phyloP scores from a whole-genome alignment of 2,797 vertebrate genomes.

The Rhodeus uyekii region DNA sequence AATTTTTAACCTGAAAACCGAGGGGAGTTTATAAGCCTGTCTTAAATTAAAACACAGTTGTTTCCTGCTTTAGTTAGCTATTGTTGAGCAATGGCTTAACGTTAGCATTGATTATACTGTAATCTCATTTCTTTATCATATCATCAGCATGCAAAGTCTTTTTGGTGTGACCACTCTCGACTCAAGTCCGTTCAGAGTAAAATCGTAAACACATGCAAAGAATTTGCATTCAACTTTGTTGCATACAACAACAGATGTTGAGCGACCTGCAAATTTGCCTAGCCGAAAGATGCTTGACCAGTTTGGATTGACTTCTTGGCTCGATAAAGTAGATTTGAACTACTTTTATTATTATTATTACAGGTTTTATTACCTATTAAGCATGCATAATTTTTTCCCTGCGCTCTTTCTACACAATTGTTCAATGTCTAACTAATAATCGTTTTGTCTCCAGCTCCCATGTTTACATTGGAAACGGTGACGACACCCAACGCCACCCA shows the following conservation, averaged over 20 bases:
- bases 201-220: neutral
- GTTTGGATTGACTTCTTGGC: neutral
- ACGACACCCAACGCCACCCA: neutral
- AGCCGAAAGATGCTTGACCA: neutral
- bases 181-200: neutral
- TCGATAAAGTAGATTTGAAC: neutral
- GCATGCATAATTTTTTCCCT: neutral
- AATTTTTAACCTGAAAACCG: neutral
- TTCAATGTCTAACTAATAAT: neutral
- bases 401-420: neutral
- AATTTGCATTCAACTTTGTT: neutral
- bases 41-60: neutral
- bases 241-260: neutral
- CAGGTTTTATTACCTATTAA: neutral
- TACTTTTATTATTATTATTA: neutral
- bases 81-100: neutral
- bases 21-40: neutral
- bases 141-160: neutral
- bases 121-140: neutral
- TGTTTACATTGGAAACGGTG: neutral
- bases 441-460: constrained; percentile 21
- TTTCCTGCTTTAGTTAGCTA: constrained; percentile 25
- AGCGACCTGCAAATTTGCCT: neutral
- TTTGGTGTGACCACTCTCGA: neutral
- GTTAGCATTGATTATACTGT: neutral